Conservation (phyloP, 2,797 vertebrate genomes). For the Cottoperca gobio region DNA sequence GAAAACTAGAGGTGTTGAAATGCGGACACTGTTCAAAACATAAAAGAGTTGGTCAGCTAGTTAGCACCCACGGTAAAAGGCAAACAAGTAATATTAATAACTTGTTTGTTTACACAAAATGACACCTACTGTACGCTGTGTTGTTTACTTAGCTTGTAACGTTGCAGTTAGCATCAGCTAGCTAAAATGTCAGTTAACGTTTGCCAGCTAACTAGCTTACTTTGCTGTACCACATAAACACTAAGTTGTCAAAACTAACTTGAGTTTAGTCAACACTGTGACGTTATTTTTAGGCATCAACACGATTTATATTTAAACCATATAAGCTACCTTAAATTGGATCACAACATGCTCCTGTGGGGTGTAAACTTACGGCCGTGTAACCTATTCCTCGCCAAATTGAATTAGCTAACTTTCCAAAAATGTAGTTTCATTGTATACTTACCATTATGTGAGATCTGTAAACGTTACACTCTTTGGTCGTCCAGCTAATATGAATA, state of each 20-base stretch:
- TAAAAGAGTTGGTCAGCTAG: background rate
- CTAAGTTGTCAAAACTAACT: too few relatives aligned
- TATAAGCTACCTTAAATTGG: background rate
- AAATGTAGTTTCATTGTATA: background rate
- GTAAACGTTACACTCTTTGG: background rate
- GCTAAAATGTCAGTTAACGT: background rate
- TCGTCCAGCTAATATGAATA: background rate
- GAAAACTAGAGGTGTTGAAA: background rate
- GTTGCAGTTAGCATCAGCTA: constrained; percentile 11
- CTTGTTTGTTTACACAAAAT: constrained; percentile 45
- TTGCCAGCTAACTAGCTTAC: background rate
- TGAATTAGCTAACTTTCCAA: background rate
- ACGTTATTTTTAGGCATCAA: too few relatives aligned
- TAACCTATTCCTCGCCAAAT: background rate
- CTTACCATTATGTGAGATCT: constrained; percentile 49
- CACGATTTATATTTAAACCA: background rate
- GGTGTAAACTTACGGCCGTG: background rate
- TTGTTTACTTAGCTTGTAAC: background rate
- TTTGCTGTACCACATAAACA: background rate
- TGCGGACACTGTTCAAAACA: background rate
- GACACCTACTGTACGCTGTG: background rate
- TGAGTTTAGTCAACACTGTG: background rate
- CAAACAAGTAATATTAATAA: background rate
- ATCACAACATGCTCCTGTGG: constrained; percentile 2
- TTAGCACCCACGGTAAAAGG: background rate